Percentiles rank a stretch among this genome's conserved stretches.
phyloP scores from a whole-genome alignment of 2,888 invertebrate genomes.

The Polyploca ridens region DNA sequence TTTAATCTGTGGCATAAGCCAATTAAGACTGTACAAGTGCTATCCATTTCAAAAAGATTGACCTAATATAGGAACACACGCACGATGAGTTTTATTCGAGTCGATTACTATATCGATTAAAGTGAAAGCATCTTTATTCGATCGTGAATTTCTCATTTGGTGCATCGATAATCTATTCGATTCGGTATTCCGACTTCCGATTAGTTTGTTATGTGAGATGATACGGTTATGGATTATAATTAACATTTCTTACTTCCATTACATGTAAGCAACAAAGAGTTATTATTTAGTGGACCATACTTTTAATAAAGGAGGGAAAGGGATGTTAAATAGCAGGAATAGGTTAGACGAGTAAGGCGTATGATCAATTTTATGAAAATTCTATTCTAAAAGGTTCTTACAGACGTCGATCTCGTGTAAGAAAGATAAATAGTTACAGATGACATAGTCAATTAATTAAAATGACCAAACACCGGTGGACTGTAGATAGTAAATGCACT shows the following conservation, averaged over 20 bases:
- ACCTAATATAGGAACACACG: background rate
- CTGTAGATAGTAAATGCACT: too few species aligned
- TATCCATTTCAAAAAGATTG: background rate
- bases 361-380: too few species aligned
- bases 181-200: slow-evolving; percentile 10
- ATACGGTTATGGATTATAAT: background rate
- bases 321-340: too few species aligned
- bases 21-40: background rate
- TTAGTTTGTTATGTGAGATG: slow-evolving; percentile 6
- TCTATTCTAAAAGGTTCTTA: too few species aligned
- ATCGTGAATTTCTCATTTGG: slow-evolving; percentile 11
- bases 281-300: too few species aligned
- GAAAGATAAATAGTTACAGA: too few species aligned
- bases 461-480: too few species aligned
- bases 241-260: slow-evolving; percentile 1
- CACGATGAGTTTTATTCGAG: background rate
- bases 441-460: too few species aligned
- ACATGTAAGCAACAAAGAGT: background rate
- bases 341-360: too few species aligned
- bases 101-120: slow-evolving; percentile 2
- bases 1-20: too few species aligned
- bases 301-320: too few species aligned
- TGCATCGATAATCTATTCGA: slow-evolving; percentile 12
- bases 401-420: too few species aligned
- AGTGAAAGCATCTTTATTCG: slow-evolving; percentile 11